A percentile compares a stretch with the other conserved stretches of the same genome.
These are phyloP conservation scores for Agriopis leucophaearia DNA, from an alignment of 2,888 invertebrate genomes.

Conservation along the genomic window DNA sequence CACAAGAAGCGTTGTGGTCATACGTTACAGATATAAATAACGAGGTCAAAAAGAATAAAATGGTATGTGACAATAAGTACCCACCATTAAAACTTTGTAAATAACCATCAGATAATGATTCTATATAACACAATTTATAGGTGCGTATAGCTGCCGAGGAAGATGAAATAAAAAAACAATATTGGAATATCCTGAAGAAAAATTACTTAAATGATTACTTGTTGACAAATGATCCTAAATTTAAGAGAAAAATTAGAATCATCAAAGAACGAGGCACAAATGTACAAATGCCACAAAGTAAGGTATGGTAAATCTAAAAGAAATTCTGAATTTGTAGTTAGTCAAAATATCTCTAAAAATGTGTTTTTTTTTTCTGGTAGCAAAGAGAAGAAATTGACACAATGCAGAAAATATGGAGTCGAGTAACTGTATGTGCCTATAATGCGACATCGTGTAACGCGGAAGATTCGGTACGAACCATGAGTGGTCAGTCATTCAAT, in stretches of 20 bases:
- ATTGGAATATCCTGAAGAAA: conserved; percentile 76
- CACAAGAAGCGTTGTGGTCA: conserved; percentile 77
- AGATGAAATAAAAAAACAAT: conserved; percentile 79
- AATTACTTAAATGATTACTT: conserved; percentile 66
- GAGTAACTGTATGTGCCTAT: conserved; percentile 77
- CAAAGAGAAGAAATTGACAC: conserved; percentile 81
- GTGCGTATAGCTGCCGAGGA: conserved; percentile 76
- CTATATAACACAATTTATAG: conserved; percentile 50
- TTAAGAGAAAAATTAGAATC: conserved; percentile 72
- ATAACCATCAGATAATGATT: not conserved
- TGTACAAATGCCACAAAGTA: conserved; percentile 80
- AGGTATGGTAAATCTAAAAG: conserved; percentile 50
- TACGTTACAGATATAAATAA: conserved; percentile 77
- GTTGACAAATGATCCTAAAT: conserved; percentile 57
- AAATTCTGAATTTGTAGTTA: not conserved
- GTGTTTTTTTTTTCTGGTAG: conserved; percentile 54
- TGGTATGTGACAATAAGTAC: conserved; percentile 60
- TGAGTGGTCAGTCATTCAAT: conserved; percentile 71
- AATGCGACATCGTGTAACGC: conserved; percentile 64
- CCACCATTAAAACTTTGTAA: not conserved
- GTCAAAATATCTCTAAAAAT: conserved; percentile 1
- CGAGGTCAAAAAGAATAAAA: conserved; percentile 75
- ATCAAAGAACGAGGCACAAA: conserved; percentile 79
- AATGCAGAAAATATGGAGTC: conserved; percentile 81
- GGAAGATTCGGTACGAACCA: conserved; percentile 72